Evolutionary conservation across 2,113 vertebrate genomes (phyloP).

Genomic region (Ceyx melanurus): DNA sequence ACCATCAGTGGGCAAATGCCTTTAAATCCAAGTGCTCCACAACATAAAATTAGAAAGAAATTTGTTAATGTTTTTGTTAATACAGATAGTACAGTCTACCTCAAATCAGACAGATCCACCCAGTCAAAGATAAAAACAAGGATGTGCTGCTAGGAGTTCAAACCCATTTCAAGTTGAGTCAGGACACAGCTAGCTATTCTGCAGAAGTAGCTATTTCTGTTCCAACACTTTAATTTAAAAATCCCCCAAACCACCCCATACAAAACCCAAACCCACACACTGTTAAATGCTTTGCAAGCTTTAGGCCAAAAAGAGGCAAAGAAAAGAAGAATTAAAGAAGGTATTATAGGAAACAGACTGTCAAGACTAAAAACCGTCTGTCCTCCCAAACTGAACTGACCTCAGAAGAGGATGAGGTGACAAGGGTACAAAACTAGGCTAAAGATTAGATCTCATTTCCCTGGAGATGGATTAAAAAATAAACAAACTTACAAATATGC

Average conservation of each 20-base stretch:
- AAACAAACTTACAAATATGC: neutral
- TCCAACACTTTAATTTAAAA: neutral
- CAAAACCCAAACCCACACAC: neutral
- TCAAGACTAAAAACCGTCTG: neutral
- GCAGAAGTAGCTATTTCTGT: neutral
- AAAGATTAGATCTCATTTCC: neutral
- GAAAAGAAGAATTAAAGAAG: neutral
- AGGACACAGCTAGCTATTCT: neutral
- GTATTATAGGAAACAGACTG: neutral
- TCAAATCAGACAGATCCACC: neutral
- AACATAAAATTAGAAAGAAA: neutral
- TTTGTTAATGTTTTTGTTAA: neutral
- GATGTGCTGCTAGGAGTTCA: neutral
- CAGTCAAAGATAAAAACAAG: neutral
- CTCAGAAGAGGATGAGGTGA: neutral
- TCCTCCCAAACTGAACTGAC: neutral
- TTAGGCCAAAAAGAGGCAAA: neutral
- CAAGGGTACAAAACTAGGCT: neutral
- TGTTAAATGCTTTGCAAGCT: neutral
- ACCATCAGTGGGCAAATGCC: neutral
- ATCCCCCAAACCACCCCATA: neutral
- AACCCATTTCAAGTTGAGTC: neutral
- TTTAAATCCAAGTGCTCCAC: neutral
- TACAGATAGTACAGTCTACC: neutral
- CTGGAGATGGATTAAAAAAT: neutral